A percentile compares a stretch with the other conserved stretches of the same genome.
These are phyloP conservation scores for Poecilia wingei DNA, from an alignment of 2,797 vertebrate species.

Conservation along the genomic window DNA sequence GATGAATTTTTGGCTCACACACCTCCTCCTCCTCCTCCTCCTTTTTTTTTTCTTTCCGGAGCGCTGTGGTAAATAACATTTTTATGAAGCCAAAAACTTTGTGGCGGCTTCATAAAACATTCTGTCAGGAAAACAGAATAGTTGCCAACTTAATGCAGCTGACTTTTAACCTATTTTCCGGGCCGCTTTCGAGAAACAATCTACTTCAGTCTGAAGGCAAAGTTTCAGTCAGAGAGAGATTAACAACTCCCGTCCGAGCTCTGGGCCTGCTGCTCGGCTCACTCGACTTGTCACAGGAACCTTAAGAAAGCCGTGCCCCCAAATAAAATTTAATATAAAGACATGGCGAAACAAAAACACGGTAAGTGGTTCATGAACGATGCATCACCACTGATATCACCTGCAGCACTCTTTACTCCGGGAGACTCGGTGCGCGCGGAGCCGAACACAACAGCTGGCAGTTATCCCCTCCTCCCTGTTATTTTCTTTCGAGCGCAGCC, in stretches of 20 bases:
- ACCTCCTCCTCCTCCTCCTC: background rate
- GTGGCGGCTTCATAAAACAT: constrained; percentile 63
- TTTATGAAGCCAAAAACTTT: constrained; percentile 70
- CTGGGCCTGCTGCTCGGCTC: background rate
- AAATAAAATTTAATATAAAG: constrained; percentile 15
- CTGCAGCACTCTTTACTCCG: constrained; percentile 42
- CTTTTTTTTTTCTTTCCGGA: constrained; percentile 4
- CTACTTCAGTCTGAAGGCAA: constrained; percentile 18
- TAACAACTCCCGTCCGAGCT: constrained; percentile 7
- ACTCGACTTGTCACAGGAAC: background rate
- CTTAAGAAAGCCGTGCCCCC: constrained; percentile 9
- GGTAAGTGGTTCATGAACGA: constrained; percentile 33
- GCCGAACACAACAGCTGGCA: constrained; percentile 78
- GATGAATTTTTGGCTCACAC: constrained; percentile 30
- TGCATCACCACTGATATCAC: constrained; percentile 30
- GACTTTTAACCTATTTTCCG: constrained; percentile 10
- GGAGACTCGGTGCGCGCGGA: constrained; percentile 31
- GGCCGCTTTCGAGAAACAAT: constrained; percentile 25
- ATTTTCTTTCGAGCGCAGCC: constrained; percentile 64
- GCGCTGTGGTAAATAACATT: constrained; percentile 47
- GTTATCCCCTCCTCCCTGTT: constrained; percentile 62
- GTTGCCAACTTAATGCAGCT: constrained; percentile 8
- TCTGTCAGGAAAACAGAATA: constrained; percentile 24
- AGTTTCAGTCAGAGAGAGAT: constrained; percentile 11
- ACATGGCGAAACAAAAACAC: constrained; percentile 9